Conservation (phyloP, 2,113 vertebrate genomes). For the Dromas ardeola region DNA sequence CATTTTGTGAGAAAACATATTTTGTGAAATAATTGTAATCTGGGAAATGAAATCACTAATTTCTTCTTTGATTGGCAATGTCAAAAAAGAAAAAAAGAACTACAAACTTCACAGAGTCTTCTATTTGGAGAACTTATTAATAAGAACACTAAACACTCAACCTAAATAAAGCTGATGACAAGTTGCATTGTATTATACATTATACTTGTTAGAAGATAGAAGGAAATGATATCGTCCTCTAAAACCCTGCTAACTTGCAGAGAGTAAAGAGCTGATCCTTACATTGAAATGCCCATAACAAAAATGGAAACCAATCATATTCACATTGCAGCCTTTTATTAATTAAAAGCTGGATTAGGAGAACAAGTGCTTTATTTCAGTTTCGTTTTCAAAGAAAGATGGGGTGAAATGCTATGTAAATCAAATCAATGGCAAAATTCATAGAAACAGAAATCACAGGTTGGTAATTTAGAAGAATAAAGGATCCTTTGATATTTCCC, state of each 20-base stretch:
- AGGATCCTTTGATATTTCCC: not conserved
- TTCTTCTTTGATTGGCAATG: not conserved
- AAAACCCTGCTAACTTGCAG: not conserved
- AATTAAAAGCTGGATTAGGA: not conserved
- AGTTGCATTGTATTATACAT: not conserved
- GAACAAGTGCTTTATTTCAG: not conserved
- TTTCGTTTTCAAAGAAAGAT: not conserved
- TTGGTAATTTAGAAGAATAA: not conserved
- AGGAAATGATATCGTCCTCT: not conserved
- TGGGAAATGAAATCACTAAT: not conserved
- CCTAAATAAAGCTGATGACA: not conserved
- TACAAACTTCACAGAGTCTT: not conserved
- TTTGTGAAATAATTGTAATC: not conserved
- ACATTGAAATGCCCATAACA: not conserved
- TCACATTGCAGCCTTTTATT: not conserved
- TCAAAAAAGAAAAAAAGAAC: not conserved
- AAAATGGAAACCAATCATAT: not conserved
- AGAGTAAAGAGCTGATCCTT: not conserved
- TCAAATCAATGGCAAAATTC: not conserved
- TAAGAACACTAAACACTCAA: not conserved
- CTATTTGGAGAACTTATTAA: not conserved
- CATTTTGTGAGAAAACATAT: not conserved
- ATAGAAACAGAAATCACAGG: not conserved
- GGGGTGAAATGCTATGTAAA: not conserved
- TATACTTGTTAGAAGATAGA: not conserved